Percentiles rank a stretch among this genome's conserved stretches.
These are phyloP conservation scores for Carollia perspicillata DNA, from an alignment of 2,113 vertebrate genomes.

Conservation along the genomic window DNA sequence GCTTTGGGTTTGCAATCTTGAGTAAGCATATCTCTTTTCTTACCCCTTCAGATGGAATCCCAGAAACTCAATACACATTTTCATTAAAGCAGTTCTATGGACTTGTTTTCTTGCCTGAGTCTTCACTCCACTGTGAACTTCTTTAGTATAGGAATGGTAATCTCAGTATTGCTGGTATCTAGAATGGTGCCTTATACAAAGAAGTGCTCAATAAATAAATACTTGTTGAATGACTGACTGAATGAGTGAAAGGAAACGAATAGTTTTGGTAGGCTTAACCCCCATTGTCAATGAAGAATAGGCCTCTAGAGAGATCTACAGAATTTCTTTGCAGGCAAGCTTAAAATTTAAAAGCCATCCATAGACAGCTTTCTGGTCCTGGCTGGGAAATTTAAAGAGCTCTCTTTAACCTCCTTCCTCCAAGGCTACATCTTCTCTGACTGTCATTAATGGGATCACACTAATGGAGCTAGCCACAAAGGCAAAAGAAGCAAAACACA, in stretches of 20 bases:
- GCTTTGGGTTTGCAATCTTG: background rate
- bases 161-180: background rate
- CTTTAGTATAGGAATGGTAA: background rate
- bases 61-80: background rate
- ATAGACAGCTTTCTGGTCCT: background rate
- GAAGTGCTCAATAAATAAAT: conserved; percentile 16
- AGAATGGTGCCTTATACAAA: conserved; percentile 32
- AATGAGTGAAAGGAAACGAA: background rate
- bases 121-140: background rate
- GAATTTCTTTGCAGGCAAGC: background rate
- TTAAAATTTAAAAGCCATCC: conserved; percentile 18
- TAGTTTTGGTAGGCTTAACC: background rate
- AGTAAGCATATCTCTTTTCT: conserved; percentile 20
- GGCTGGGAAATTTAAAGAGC: background rate
- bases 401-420: conserved; percentile 28
- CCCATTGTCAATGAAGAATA: background rate
- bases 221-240: background rate
- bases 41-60: background rate
- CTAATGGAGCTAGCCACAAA: conserved; percentile 22
- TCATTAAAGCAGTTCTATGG: background rate
- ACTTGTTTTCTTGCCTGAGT: background rate
- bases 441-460: conserved; percentile 35
- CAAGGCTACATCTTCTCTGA: conserved; percentile 29
- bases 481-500: conserved; percentile 27
- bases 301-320: background rate